Base-by-base conservation (phyloP, 2,113 vertebrate species). In the Silurus glanis region DNA sequence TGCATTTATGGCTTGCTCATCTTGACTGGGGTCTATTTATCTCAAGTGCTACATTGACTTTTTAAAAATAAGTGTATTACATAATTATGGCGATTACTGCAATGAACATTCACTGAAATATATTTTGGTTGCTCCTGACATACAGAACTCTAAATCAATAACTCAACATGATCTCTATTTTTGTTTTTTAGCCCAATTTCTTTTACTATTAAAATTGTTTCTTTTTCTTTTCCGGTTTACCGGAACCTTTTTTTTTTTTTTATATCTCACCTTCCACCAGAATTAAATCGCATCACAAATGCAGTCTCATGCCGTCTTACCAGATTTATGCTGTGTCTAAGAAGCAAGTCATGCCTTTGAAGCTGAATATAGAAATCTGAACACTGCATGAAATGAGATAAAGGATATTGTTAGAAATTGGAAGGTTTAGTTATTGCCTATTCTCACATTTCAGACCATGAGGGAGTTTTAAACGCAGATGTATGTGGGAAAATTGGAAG, bases 241-340 rank as follows among this genome's bases (percentile, higher is more conserved):
- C 61, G 67, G 61, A 79, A 45, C 17, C 61, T 53, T 71, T 51
- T n/a, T 75, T 74, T 49, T 53, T 71, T 51, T n/a, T 75, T 74
- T 51, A 28, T 61, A 10, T 49, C 59, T 64, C 58, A 5, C 28
- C 25, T 47, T 51, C 13, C 67, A 28, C 55, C 78, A 28, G 75
- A 80, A 66, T 86, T 78, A 78, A 89, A 81, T 89, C 83, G 49
- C 69, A 55, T 82, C 72, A 82, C 83, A 82, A 80, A 49, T 79
- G 28, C 51, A 2, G n/a, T 19, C 76, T 28, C 53, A 19, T 79
- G 53, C 53, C 25, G 16, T 58, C n/a, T 9, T 28, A 6, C 62
- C 74, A 80, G 21, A 69, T 59, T 87, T 82, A 69, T 75, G 61
- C n/a, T 67, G 37, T 74, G 80, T 85, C 64, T 66, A 62, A 85